Percentiles rank a stretch among this genome's conserved stretches.
These are phyloP conservation scores for Drosophila ercepeae DNA, from an alignment of 1,140 invertebrate species.

Conservation along the genomic window DNA sequence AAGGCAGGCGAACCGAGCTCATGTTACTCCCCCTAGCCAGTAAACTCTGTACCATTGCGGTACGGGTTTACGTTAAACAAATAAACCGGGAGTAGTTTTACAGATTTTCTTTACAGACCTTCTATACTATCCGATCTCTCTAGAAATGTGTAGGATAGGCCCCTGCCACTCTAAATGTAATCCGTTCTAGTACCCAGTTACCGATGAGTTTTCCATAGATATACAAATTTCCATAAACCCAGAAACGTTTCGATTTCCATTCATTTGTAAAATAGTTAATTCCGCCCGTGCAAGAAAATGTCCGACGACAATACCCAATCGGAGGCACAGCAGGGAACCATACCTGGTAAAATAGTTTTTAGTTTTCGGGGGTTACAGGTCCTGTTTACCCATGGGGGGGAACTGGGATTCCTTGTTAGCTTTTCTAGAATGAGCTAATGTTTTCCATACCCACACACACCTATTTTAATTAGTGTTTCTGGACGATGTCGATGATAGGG, in stretches of 20 bases:
- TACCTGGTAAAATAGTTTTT: slow-evolving; percentile 8
- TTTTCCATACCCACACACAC: too few relatives aligned
- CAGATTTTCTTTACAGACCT: too few relatives aligned
- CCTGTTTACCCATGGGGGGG: too few relatives aligned
- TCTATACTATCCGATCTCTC: too few relatives aligned
- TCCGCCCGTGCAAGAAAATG: not conserved
- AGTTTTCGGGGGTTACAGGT: not conserved
- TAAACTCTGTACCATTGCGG: not conserved
- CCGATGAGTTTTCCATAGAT: not conserved
- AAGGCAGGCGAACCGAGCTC: not conserved
- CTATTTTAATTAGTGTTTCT: not conserved
- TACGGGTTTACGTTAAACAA: too few relatives aligned
- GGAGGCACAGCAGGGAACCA: not conserved
- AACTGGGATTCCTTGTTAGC: too few relatives aligned
- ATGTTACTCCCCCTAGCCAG: not conserved
- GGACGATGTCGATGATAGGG: slow-evolving; percentile 11
- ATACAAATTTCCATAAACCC: not conserved
- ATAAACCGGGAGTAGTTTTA: too few relatives aligned
- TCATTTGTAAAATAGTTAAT: not conserved
- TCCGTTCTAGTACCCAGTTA: not conserved
- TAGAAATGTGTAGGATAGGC: too few relatives aligned
- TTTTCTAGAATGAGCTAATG: not conserved
- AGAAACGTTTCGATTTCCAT: not conserved
- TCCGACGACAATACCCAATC: not conserved
- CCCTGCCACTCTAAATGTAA: not conserved